Base-by-base conservation (phyloP, 2,113 vertebrate genomes). In the Athene cunicularia region DNA sequence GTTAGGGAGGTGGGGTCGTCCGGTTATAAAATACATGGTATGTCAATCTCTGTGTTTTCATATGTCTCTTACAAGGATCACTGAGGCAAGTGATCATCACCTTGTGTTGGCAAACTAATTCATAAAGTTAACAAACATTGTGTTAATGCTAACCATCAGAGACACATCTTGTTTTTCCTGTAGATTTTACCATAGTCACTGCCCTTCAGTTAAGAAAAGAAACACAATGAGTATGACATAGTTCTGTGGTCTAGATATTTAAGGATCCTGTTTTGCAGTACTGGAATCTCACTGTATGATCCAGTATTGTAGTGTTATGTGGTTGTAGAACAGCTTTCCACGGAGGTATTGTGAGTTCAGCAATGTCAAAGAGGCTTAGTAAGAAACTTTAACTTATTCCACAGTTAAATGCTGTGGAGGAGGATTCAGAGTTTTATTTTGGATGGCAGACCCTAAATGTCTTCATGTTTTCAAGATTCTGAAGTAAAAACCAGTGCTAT, bases 171-270 rank as follows among this genome's bases (percentile, higher is more conserved):
- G 43, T 84, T 85, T 24, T 71, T 87, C 41, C 30, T 77, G 26
- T 86, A 77, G 43, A 27, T 83, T 73, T 95, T 92, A 60, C 39
- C 32, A 6, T 19, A 43, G 52, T 86, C 56, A 56, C 39, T 75
- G 52, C 50, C 7, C 24, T 62, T 67, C 50, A 39, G 58, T 80
- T 91, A 75, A 79, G 41, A 76, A 72, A 58, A 76, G 24, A 89
- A 76, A 43, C 41, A 60, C 9, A 16, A 63, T 55, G 10, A 86
- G 24, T 45, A 45, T 88, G 37, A 71, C 62, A n/a, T 11, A 53
- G 11, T 71, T 90, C 12, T 93, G 70, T 80, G 58, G 50, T 89
- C 60, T 93, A 47, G 32, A 20, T 91, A 91, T 91, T 95, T 96
- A 47, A 2, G 3, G 32, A 45, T 59, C 60, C 47, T 92, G 18